A percentile compares a stretch with the other conserved stretches of the same genome.
Evolutionary conservation across 2,113 vertebrate species (phyloP).

Genomic region (Equus przewalskii): DNA sequence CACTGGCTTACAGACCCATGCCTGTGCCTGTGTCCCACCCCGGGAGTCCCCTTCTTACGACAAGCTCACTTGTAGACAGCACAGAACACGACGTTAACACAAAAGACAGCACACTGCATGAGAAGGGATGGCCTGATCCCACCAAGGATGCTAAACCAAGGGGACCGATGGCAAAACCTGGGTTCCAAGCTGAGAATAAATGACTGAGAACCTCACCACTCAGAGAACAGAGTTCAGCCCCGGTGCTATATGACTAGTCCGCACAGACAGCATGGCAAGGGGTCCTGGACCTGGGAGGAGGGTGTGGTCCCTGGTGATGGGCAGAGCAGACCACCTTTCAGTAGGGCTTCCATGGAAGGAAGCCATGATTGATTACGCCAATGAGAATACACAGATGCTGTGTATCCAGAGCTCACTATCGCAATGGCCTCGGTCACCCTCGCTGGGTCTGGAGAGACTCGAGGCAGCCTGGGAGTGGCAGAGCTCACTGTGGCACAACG

Average conservation of each 20-base stretch:
- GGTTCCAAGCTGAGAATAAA: not conserved
- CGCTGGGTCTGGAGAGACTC: not conserved
- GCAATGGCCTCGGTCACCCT: rapidly evolving
- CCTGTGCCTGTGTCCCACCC: too few species aligned
- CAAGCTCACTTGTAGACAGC: not conserved
- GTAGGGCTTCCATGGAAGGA: not conserved
- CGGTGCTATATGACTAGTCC: rapidly evolving
- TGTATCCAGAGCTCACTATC: rapidly evolving
- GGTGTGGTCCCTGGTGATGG: not conserved
- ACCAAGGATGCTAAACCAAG: rapidly evolving
- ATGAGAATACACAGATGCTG: not conserved
- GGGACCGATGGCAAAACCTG: not conserved
- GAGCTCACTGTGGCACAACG: not conserved
- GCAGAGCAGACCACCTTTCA: not conserved
- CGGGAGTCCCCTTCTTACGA: not conserved
- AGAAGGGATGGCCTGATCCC: too few species aligned
- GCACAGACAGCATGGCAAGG: not conserved
- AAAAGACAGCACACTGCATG: rapidly evolving
- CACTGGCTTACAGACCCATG: too few species aligned
- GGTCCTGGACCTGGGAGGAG: not conserved
- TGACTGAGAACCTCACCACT: rapidly evolving
- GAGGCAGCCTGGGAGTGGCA: not conserved
- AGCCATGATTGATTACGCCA: too few species aligned
- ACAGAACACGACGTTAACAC: rapidly evolving
- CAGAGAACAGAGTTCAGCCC: too few species aligned